These are phyloP conservation scores for Leptatherina wallacei DNA, from an alignment of 2,797 vertebrate species.

Conservation along the genomic window DNA sequence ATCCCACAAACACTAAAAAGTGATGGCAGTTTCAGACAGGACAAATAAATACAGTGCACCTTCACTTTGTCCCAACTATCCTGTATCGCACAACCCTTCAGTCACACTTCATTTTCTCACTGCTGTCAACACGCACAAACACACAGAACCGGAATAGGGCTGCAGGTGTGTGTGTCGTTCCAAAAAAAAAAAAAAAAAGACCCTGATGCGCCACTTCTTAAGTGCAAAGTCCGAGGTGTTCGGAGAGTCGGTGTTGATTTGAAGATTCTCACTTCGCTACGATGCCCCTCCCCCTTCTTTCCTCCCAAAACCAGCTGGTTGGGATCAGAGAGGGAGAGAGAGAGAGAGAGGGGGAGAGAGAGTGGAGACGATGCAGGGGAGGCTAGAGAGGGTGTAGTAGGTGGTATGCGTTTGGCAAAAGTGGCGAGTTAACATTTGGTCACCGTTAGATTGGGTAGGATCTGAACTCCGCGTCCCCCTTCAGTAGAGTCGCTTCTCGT, in stretches of 20 bases:
- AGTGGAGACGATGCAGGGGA: slow-evolving; percentile 32
- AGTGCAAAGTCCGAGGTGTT: slow-evolving; percentile 69
- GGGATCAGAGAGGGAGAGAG: slow-evolving; percentile 31
- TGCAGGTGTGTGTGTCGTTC: slow-evolving; percentile 41
- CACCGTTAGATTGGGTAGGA: slow-evolving; percentile 57
- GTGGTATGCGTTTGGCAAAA: slow-evolving; percentile 57
- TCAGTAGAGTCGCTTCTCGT: slow-evolving; percentile 94
- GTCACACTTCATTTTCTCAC: slow-evolving; percentile 27
- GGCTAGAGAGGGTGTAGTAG: slow-evolving; percentile 39
- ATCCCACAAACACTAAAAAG: slow-evolving; percentile 12
- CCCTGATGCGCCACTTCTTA: slow-evolving; percentile 70
- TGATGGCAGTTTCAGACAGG: slow-evolving; percentile 25
- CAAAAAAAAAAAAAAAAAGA: slow-evolving; percentile 38
- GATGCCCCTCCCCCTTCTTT: slow-evolving; percentile 5
- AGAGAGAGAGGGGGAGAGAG: background rate
- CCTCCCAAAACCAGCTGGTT: slow-evolving; percentile 19
- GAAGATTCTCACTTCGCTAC: slow-evolving; percentile 39
- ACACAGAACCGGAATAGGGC: slow-evolving; percentile 25
- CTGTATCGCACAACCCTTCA: slow-evolving; percentile 14
- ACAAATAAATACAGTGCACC: slow-evolving; percentile 40
- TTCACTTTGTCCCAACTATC: slow-evolving; percentile 46
- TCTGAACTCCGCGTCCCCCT: slow-evolving; percentile 45
- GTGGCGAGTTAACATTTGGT: slow-evolving; percentile 78
- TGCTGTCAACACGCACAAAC: slow-evolving; percentile 6
- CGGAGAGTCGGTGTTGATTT: slow-evolving; percentile 40